Conservation (phyloP, 2,888 invertebrate genomes). For the Eupithecia subfuscata region DNA sequence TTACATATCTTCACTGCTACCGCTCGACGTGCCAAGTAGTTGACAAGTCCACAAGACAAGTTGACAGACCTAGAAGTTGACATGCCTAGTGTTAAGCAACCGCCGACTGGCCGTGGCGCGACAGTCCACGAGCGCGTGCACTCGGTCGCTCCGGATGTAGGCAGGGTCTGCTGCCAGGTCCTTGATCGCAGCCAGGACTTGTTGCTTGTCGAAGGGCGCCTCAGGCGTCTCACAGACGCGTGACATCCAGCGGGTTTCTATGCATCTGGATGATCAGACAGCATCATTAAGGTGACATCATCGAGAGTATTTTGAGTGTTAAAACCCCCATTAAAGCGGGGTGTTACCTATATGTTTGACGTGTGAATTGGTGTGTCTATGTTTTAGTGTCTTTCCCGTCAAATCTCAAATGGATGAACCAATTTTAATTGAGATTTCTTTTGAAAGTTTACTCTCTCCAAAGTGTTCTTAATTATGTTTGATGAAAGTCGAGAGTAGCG, state of each 20-base stretch:
- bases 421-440: too few species aligned
- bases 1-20: too few species aligned
- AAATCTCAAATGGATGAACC: too few species aligned
- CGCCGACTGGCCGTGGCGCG: constrained; percentile 64
- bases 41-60: not conserved
- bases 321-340: too few species aligned
- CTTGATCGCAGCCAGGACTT: constrained; percentile 51
- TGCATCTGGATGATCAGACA: constrained; percentile 56
- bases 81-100: constrained; percentile 36
- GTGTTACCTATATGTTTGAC: too few species aligned
- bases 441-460: too few species aligned
- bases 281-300: not conserved
- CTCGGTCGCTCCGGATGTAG: constrained; percentile 68
- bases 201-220: constrained; percentile 52
- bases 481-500: too few species aligned
- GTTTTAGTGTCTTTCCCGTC: too few species aligned
- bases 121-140: constrained; percentile 70
- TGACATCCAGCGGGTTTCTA: constrained; percentile 75
- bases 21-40: too few species aligned
- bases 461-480: too few species aligned
- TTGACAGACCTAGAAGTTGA: not conserved
- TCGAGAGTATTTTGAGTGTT: too few species aligned
- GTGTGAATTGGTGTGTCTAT: too few species aligned
- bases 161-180: constrained; percentile 64
- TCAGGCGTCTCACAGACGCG: constrained; percentile 64